Percentiles rank a stretch among this genome's conserved stretches.
phyloP scores from a whole-genome alignment of 2,113 vertebrate species.

The Oxyura jamaicensis region DNA sequence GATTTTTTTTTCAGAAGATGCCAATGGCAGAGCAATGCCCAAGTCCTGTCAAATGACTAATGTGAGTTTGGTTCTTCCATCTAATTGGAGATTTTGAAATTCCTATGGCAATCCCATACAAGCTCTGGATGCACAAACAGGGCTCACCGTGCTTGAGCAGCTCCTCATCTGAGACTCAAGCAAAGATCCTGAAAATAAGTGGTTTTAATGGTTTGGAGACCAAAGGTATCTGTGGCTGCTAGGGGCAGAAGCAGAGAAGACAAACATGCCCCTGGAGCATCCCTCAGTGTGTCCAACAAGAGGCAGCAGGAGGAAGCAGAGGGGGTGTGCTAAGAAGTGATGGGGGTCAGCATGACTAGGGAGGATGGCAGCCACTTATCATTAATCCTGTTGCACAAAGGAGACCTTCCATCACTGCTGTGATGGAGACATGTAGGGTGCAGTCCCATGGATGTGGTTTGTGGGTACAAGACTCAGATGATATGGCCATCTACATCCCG shows the following conservation, averaged over 20 bases:
- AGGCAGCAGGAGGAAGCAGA: background rate
- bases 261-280: background rate
- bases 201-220: background rate
- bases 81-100: conserved; percentile 21
- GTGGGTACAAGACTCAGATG: background rate
- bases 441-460: background rate
- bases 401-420: background rate
- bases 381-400: background rate
- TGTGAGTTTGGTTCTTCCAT: background rate
- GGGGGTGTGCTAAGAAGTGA: background rate
- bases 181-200: background rate
- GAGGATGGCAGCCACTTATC: background rate
- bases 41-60: background rate
- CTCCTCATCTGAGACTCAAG: background rate
- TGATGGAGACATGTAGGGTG: fast-evolving
- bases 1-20: background rate
- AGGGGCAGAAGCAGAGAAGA: background rate
- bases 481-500: background rate
- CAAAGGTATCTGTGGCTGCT: background rate
- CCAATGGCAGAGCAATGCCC: background rate
- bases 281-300: background rate
- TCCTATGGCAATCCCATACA: background rate
- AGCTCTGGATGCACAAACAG: background rate
- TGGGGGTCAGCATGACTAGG: background rate
- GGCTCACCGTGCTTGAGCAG: background rate